A percentile compares a stretch with the other conserved stretches of the same genome.
Evolutionary conservation across 1,140 invertebrate genomes (phyloP).

Genomic region (Penaeus chinensis): DNA sequence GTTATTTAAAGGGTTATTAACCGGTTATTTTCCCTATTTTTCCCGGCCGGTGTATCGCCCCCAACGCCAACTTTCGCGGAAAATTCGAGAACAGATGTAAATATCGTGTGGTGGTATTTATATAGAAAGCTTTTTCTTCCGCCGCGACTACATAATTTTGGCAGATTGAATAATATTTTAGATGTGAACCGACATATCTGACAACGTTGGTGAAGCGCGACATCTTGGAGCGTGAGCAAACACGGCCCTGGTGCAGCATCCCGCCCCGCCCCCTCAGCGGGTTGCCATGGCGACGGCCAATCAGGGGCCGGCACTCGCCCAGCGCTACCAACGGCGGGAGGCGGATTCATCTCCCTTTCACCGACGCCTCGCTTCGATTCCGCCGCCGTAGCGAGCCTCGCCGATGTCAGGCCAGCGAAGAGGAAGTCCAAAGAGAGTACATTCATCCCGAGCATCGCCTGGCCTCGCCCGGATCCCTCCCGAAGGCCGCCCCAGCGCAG

Average conservation of each 20-base stretch:
- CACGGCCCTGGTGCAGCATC: conserved; percentile 16
- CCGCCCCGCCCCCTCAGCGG: background rate
- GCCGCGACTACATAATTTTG: conserved; percentile 38
- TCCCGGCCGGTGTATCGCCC: too few relatives aligned
- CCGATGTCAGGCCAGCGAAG: too few relatives aligned
- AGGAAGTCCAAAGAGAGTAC: too few relatives aligned
- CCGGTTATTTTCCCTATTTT: too few relatives aligned
- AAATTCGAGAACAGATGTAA: too few relatives aligned
- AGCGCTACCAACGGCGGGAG: background rate
- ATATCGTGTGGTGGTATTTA: conserved; percentile 9
- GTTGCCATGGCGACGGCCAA: conserved; percentile 21
- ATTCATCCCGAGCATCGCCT: too few relatives aligned
- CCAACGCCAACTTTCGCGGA: too few relatives aligned
- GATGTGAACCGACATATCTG: conserved; percentile 37
- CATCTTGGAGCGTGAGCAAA: conserved; percentile 38
- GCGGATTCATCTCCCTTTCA: background rate
- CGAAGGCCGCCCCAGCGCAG: too few relatives aligned
- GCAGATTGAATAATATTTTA: conserved; percentile 49
- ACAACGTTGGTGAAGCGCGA: conserved; percentile 23
- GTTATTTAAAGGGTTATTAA: too few relatives aligned
- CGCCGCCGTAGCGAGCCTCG: too few relatives aligned
- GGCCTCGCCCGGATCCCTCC: too few relatives aligned
- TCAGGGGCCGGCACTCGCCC: background rate
- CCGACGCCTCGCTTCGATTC: too few relatives aligned
- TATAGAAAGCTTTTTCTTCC: conserved; percentile 18